A percentile compares a stretch with the other conserved stretches of the same genome.
phyloP scores from a whole-genome alignment of 2,113 vertebrate species.

The Tapirus terrestris region DNA sequence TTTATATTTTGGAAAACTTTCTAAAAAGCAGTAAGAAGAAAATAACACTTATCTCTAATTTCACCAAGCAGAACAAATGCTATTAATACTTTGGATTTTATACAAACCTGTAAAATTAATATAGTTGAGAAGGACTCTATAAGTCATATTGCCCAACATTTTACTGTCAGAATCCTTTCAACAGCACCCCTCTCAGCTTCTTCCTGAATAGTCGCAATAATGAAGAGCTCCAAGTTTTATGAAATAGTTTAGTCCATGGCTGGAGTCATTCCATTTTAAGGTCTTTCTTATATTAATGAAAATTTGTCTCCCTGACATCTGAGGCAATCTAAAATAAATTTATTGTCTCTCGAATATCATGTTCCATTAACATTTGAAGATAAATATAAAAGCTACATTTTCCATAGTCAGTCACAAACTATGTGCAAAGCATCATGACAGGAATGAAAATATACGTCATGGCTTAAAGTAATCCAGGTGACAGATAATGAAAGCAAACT shows the following conservation, averaged over 20 bases:
- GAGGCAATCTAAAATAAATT: conserved; percentile 23
- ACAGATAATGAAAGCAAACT: not conserved
- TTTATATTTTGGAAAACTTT: conserved; percentile 39
- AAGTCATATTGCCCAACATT: not conserved
- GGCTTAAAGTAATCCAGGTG: conserved; percentile 12
- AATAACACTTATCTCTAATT: not conserved
- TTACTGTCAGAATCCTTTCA: not conserved
- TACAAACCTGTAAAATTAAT: conserved; percentile 36
- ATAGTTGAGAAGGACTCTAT: not conserved
- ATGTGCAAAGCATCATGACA: not conserved
- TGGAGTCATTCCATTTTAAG: not conserved
- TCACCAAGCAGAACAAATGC: not conserved
- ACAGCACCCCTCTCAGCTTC: not conserved
- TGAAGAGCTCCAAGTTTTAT: conserved; percentile 32
- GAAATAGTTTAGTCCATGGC: not conserved
- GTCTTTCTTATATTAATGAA: conserved; percentile 52
- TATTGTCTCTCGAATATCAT: not conserved
- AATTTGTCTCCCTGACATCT: conserved; percentile 13
- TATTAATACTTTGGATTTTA: conserved; percentile 16
- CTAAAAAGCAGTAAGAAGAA: conserved; percentile 35
- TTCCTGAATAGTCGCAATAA: conserved; percentile 35
- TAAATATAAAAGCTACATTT: conserved; percentile 20
- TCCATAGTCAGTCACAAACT: not conserved
- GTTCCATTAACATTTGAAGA: conserved; percentile 36
- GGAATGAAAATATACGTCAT: not conserved